Evolutionary conservation across 2,888 invertebrate genomes (phyloP).

Genomic region (Latheticus oryzae): DNA sequence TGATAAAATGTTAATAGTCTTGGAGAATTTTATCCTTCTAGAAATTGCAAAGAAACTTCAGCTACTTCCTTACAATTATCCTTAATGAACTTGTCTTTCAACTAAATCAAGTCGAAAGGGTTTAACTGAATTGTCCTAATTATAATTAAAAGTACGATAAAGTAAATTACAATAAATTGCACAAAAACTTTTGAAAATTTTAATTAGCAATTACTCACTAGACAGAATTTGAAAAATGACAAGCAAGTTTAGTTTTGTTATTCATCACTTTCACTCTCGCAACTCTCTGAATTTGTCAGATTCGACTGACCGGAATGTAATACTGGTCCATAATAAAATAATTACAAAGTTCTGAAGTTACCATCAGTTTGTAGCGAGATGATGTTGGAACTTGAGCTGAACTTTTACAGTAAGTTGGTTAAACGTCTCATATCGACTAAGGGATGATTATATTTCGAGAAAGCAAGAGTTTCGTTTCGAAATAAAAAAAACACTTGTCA

Average conservation of each 20-base stretch:
- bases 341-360: neutral
- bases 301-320: constrained; percentile 6
- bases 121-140: constrained; percentile 6
- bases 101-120: constrained; percentile 7
- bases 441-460: too few species aligned
- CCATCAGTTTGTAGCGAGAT: too few species aligned
- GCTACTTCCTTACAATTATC: constrained; percentile 1
- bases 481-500: too few species aligned
- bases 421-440: too few species aligned
- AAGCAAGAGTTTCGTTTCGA: too few species aligned
- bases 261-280: constrained; percentile 17
- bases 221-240: constrained; percentile 1
- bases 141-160: constrained; percentile 11
- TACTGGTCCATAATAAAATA: neutral
- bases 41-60: constrained; percentile 2
- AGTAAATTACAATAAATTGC: constrained; percentile 6
- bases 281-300: constrained; percentile 8
- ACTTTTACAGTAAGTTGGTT: too few species aligned
- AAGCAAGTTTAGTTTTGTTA: constrained; percentile 7
- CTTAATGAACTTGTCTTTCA: constrained; percentile 10
- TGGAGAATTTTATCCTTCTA: constrained; percentile 7
- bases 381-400: too few species aligned
- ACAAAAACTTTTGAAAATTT: too few species aligned
- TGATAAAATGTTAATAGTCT: too few species aligned
- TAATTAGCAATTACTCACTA: constrained; percentile 5